Evolutionary conservation across 2,797 vertebrate genomes (phyloP), one percentile per base, ranked within the genome.

Genomic region (Cuniculus paca): DNA sequence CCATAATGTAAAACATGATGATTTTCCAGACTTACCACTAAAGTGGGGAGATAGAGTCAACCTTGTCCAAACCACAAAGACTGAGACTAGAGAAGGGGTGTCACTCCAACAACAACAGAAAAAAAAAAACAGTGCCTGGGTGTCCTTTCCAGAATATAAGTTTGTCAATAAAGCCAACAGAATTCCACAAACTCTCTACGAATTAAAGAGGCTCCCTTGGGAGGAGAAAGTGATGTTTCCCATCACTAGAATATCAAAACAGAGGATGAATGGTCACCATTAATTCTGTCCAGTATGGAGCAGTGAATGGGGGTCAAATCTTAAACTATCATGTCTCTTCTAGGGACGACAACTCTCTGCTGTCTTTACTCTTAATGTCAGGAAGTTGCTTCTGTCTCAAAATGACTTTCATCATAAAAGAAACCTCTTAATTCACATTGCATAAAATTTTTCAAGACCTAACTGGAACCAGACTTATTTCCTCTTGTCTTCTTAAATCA

Each of bases 401-500:
- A 85, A 80, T 75, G 36, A n/a, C 58, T 94, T 86, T 65, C 36
- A 31, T 63, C 65, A 8, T 22, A 28, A 45, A 87, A 74, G 52
- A 81, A 89, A 34, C 50, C 28, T 79, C 68, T 26, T 86, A 52
- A 85, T 72, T 90, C 79, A 80, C 61, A 90, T n/a, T 45, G 3
- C 39, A 56, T 48, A 63, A 50, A 83, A 58, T 50, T 39, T n/a
- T 58, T 90, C 20, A 39, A 78, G 48, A 36, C 26, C 70, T 88
- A 48, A 48, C 31, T 70, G 63, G 56, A 94, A 91, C 54, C 52
- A 80, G 36, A 56, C 6, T 72, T 74, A 42, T 82, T 93, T 93
- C 70, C 31, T 82, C 77, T 85, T 63, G 58, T 75, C 39, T 78
- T 92, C 80, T 87, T 74, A 68, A 81, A 50, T 65, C 68, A 83